Base-by-base conservation (phyloP, 1,140 invertebrate species). In the Zaprionus nigranus region DNA sequence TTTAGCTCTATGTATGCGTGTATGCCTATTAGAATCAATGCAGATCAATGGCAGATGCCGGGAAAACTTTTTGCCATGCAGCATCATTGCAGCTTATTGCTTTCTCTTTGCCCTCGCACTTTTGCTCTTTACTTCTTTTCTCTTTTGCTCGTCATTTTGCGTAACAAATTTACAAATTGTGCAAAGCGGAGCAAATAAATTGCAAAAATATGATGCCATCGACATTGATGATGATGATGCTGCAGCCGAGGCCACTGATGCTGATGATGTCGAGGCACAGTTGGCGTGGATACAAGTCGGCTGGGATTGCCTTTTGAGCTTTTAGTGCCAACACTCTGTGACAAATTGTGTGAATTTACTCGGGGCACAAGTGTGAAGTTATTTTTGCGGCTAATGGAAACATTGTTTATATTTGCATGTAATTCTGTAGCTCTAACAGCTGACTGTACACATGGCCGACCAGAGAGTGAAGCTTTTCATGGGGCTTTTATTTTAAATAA, bases 121-220 rank as follows among this genome's bases (percentile, higher is more conserved):
- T 67, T 74, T 66, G 57, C 63, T 17, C 69, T 66, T 66, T 67
- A 54, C 58, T 84, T 71, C 57, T 84, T 71, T 64, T 53, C 30
- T 65, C 22, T 58, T 34, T 61, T 72, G 66, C 67, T 81, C 78
- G 68, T 67, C 63, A 46, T 79, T 78, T 79, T 75, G 51, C 78
- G 66, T 72, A 65, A 70, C 66, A 90, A 90, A 83, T 90, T 82
- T 90, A 90, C 81, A 90, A 88, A 81, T 82, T 90, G 81, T 67
- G 51, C 56, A 76, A 56, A 72, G 70, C 24, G 81, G 69, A 66
- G 75, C 71, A 90, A 79, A 73, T 75, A 82, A 90, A 90, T 70
- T 73, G 79, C 60, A 73, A 84, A 88, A 90, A 77, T 82, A 82
- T 90, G 81, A 79, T 79, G 76, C 60, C 59, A 46, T 63, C 34